Evolutionary conservation across 2,888 invertebrate genomes (phyloP), one percentile per base, ranked within the genome.

Genomic region (Nipponacmea schrenckii): DNA sequence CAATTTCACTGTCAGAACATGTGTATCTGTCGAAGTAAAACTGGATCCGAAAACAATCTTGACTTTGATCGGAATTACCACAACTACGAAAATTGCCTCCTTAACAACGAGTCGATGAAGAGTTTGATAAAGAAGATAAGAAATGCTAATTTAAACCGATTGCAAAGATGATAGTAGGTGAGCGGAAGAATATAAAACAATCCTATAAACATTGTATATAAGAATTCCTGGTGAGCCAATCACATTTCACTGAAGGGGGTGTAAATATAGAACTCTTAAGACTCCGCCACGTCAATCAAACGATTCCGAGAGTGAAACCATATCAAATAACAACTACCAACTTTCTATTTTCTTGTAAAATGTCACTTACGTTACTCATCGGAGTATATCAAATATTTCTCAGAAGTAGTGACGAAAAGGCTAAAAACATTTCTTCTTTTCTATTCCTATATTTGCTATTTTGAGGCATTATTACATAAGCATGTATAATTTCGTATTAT

Each of bases 221-320:
- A 56, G 24, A 24, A 20, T 24, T 56, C 56, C 20, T 56, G 56
- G 20, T 2, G 56, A 56, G 56, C 56, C 56, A 56, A 56, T 56
- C 56, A 56, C 20, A 24, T 20, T 24, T 24, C 56, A 56, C 10
- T 20, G 56, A 56, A 56, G 56, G 56, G 56, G 56, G 56, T 56
- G 56, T 56, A 56, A 56, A 56, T 56, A 24, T 56, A 56, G 56
- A 56, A 24, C 24, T 20, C 56, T 56, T 39, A 39, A 56, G 56
- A 56, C 56, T 24, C 56, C 56, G 24, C 15, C 56, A 56, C 56
- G 56, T 56, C 56, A 56, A 56, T 56, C 56, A 56, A 56, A 56
- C 14, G 56, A 24, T 56, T 56, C 56, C 56, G 56, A 24, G 20
- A 12, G 10, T 56, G 56, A 56, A 56, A 56, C 56, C 56, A 24